A percentile compares a stretch with the other conserved stretches of the same genome.
These are phyloP conservation scores for Hycleus cichorii DNA, from an alignment of 1,140 invertebrate species.

Conservation along the genomic window DNA sequence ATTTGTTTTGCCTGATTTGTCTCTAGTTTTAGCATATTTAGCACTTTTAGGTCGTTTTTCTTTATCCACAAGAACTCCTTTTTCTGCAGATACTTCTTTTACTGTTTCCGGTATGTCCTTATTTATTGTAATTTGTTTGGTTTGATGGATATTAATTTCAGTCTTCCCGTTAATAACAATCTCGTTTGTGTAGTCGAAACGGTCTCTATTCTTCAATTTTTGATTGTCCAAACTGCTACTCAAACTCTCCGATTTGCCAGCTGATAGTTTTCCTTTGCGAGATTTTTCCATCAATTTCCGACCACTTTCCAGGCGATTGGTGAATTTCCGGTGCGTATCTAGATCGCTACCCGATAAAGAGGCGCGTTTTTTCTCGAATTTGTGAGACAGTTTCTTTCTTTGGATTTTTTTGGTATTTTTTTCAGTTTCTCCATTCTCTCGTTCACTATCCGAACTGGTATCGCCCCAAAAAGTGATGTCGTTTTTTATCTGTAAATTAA, in stretches of 20 bases:
- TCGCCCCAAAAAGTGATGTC: conserved; percentile 34
- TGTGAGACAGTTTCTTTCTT: conserved; percentile 25
- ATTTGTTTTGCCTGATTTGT: conserved; percentile 35
- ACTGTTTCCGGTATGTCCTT: background rate
- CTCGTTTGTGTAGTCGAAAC: conserved; percentile 30
- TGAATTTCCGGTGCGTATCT: background rate
- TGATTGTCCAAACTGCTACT: background rate
- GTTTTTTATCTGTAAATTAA: conserved; percentile 33
- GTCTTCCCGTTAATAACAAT: conserved; percentile 32
- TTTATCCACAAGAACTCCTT: conserved; percentile 16
- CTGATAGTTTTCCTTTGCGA: conserved; percentile 3
- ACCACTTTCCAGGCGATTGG: conserved; percentile 1
- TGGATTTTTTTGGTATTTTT: conserved; percentile 20
- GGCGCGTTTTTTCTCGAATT: conserved; percentile 24
- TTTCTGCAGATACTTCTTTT: background rate
- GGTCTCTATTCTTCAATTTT: conserved; percentile 2
- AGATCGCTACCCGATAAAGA: conserved; percentile 23
- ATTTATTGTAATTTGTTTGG: conserved; percentile 16
- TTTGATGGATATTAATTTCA: conserved; percentile 32
- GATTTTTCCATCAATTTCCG: conserved; percentile 7
- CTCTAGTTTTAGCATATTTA: conserved; percentile 33
- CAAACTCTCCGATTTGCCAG: conserved; percentile 12
- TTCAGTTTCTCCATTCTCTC: conserved; percentile 19
- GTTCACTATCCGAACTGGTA: conserved; percentile 31
- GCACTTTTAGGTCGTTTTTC: conserved; percentile 30